These are phyloP conservation scores for Noctua janthe DNA, from an alignment of 2,888 invertebrate genomes.

Conservation along the genomic window DNA sequence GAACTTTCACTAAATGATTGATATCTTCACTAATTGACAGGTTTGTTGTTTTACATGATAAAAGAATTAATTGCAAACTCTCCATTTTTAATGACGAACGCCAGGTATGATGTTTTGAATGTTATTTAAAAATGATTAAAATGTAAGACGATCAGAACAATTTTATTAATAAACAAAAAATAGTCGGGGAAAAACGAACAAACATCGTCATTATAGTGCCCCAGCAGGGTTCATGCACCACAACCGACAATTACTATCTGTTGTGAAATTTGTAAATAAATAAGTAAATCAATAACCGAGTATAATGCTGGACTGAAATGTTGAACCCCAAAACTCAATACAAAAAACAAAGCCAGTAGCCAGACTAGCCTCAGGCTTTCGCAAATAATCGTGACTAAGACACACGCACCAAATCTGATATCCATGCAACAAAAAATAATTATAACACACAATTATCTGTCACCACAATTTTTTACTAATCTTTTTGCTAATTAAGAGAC, in stretches of 20 bases:
- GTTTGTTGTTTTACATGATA: conserved; percentile 43
- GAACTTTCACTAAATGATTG: conserved; percentile 67
- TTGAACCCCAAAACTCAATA: not conserved
- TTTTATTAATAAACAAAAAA: not conserved
- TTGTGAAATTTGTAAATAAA: not conserved
- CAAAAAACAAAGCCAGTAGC: conserved; percentile 18
- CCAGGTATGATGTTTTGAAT: conserved; percentile 2
- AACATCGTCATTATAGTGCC: not conserved
- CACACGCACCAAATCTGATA: conserved; percentile 23
- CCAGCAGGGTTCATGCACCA: not conserved
- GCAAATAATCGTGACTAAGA: conserved; percentile 32
- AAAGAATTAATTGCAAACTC: conserved; percentile 46
- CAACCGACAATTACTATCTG: not conserved
- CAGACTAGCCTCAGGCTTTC: conserved; percentile 23
- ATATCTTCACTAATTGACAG: conserved; percentile 61
- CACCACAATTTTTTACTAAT: conserved; percentile 33
- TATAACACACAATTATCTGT: conserved; percentile 30
- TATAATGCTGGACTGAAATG: not conserved
- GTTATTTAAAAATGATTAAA: not conserved
- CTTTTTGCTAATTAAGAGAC: conserved; percentile 41
- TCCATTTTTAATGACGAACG: conserved; percentile 45
- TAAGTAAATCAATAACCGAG: not conserved
- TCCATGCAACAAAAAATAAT: conserved; percentile 9
- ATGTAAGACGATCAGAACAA: not conserved
- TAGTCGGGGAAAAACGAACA: not conserved